Evolutionary conservation across 2,888 invertebrate genomes (phyloP).

Genomic region (Agrochola litura): DNA sequence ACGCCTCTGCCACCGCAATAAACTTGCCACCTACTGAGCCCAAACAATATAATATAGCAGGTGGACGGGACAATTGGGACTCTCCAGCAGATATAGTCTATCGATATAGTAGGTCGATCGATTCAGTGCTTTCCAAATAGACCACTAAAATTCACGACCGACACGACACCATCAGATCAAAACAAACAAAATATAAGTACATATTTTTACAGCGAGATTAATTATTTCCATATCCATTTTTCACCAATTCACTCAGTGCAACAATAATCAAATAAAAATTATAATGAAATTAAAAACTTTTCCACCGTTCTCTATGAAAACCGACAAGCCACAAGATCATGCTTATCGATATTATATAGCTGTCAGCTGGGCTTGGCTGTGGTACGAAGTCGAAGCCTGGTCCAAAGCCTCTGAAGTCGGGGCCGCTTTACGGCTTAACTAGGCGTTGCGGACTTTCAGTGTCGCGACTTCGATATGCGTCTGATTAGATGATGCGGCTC

Average conservation of each 20-base stretch:
- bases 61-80: no score
- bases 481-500: constrained; percentile 51
- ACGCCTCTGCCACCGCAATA: neutral
- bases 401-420: constrained; percentile 83
- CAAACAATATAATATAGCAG: neutral
- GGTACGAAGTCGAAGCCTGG: constrained; percentile 82
- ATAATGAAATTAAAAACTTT: neutral
- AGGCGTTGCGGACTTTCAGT: constrained; percentile 69
- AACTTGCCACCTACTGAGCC: neutral
- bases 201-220: neutral
- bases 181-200: neutral
- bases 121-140: neutral
- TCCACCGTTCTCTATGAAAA: constrained; percentile 60
- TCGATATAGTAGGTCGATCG: neutral
- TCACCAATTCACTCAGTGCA: constrained; percentile 36
- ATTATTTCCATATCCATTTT: neutral
- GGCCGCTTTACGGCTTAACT: constrained; percentile 79
- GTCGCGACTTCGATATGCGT: constrained; percentile 55
- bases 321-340: constrained; percentile 79
- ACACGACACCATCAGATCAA: neutral
- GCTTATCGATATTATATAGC: constrained; percentile 78
- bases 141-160: neutral
- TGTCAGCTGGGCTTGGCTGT: constrained; percentile 78
- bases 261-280: constrained; percentile 9
- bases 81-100: neutral